A percentile compares a stretch with the other conserved stretches of the same genome.
These are phyloP conservation scores for Clitarchus hookeri DNA, from an alignment of 2,888 invertebrate species.

Conservation along the genomic window DNA sequence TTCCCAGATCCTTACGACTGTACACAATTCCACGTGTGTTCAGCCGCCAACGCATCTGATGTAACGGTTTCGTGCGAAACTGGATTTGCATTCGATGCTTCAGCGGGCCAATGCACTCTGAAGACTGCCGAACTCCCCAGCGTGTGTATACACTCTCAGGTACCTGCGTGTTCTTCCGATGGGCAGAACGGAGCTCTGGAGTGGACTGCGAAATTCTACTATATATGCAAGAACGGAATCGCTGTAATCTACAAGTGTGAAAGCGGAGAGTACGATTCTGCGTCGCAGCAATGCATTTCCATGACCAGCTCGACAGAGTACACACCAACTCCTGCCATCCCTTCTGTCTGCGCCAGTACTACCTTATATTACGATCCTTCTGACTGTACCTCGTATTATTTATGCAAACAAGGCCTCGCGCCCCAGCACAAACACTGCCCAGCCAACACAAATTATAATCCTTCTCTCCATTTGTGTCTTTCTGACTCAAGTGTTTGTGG, in stretches of 20 bases:
- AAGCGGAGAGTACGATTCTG: not conserved
- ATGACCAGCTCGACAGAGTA: not conserved
- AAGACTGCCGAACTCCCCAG: not conserved
- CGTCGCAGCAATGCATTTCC: not conserved
- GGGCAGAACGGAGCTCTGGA: not conserved
- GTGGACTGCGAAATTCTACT: not conserved
- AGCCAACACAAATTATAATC: not conserved
- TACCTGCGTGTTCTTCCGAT: not conserved
- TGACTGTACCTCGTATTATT: not conserved
- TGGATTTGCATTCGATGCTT: not conserved
- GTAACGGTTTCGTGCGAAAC: not conserved
- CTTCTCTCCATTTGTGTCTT: not conserved
- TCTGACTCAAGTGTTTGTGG: not conserved
- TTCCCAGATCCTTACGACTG: not conserved
- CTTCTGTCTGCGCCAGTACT: not conserved
- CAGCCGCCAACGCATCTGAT: not conserved
- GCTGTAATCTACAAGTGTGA: not conserved
- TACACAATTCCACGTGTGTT: not conserved
- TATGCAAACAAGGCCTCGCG: not conserved
- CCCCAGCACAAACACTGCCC: not conserved
- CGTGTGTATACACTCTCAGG: not conserved
- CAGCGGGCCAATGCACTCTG: not conserved
- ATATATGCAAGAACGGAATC: not conserved
- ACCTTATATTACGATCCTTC: not conserved
- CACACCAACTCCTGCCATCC: not conserved